phyloP scores from a whole-genome alignment of 2,113 vertebrate genomes.

The Dolichotis patagonum region DNA sequence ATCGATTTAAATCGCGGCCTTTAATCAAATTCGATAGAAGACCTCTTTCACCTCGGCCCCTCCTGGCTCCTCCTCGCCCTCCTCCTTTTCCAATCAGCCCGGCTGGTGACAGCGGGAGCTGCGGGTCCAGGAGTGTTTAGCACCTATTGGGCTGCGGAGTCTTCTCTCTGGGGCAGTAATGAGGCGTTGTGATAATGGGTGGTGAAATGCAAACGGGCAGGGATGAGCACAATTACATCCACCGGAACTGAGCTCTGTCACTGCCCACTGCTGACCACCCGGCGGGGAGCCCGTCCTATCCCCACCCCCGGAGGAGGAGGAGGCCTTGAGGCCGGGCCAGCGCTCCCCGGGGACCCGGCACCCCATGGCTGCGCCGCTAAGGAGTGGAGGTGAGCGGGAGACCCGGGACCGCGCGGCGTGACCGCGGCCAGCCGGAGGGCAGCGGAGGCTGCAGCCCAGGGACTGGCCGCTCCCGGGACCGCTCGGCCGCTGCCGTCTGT shows the following conservation, averaged over 20 bases:
- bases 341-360: constrained; percentile 83
- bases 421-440: constrained; percentile 88
- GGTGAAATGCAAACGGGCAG: constrained; percentile 97
- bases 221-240: constrained; percentile 94
- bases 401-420: constrained; percentile 88
- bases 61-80: constrained; percentile 57
- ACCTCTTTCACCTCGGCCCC: constrained; percentile 85
- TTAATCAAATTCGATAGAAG: constrained; percentile 92
- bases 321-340: constrained; percentile 73
- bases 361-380: constrained; percentile 91
- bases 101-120: constrained; percentile 82
- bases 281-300: too few species aligned
- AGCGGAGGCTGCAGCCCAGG: constrained; percentile 86
- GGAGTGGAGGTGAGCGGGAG: constrained; percentile 92
- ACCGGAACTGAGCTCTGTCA: constrained; percentile 90
- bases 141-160: too few species aligned
- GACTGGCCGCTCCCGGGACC: constrained; percentile 91
- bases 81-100: constrained; percentile 62
- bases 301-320: not conserved
- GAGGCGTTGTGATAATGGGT: constrained; percentile 93
- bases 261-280: constrained; percentile 77
- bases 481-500: constrained; percentile 83
- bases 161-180: too few species aligned
- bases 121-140: constrained; percentile 65
- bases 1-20: constrained; percentile 94